Base-by-base conservation (phyloP, 2,797 vertebrate species). In the Melanogrammus aeglefinus region DNA sequence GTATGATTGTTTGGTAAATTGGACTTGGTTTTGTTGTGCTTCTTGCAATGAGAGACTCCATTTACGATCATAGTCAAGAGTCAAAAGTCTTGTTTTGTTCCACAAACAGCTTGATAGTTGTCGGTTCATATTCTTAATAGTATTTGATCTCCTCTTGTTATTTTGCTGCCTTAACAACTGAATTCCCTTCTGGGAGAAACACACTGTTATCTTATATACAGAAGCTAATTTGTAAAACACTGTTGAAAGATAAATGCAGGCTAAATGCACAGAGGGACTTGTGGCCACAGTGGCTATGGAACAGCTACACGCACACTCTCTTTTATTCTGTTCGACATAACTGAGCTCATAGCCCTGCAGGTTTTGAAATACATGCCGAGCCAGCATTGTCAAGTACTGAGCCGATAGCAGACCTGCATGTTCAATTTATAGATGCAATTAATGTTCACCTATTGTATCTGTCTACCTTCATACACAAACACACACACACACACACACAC, bases 401-500 rank as follows among this genome's bases (percentile, higher is more conserved):
- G 57, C 57, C 57, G n/a, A 63, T 24, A 63, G 57, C 57, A 63
- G 57, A 51, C 47, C 47, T 51, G 47, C 47, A 51, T 51, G 47
- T 51, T 51, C 47, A 51, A 63, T 63, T 63, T 24, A 63, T 9
- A 8, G 57, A 63, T 3, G 21, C 57, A 63, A 63, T 63, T 63
- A 63, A 63, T 63, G 57, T 63, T 24, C 4, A 63, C 57, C 57
- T 24, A 63, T 63, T 63, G n/a, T 63, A 63, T 24, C 57, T 2
- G 57, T 21, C n/a, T 63, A n/a, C 57, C 57, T 24, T 8, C 47
- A 18, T 3, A 51, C 16, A 18, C 47, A 18, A 33, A 39, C 35
- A 10, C 57, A 39, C 63, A 47, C 51, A 75, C 27, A 39, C 76
- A 13, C 41, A 70, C 36, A 72, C 73, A 7, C 41, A 76, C 35